A percentile compares a stretch with the other conserved stretches of the same genome.
Evolutionary conservation across 2,888 invertebrate genomes (phyloP).

Genomic region (Noctua pronuba): DNA sequence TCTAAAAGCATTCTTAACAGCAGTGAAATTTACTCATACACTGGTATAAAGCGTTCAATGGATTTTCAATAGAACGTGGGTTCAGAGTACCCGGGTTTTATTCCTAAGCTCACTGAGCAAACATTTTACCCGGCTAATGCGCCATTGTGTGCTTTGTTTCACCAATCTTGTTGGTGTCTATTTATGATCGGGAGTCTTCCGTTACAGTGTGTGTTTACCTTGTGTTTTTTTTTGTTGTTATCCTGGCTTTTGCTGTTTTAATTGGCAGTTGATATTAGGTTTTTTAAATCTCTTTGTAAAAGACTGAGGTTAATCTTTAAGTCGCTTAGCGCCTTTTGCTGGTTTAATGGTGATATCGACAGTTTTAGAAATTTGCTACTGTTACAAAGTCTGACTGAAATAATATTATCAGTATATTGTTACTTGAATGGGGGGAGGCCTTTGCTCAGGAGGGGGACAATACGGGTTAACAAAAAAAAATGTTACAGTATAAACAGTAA

Average conservation of each 20-base stretch:
- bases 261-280: not conserved
- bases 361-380: not conserved
- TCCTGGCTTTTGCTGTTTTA: not conserved
- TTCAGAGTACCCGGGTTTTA: conserved; percentile 47
- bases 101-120: conserved; percentile 54
- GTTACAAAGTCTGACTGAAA: not conserved
- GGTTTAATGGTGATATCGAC: not conserved
- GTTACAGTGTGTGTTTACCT: conserved; percentile 8
- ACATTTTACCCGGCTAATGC: conserved; percentile 62
- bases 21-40: conserved; percentile 49
- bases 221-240: not conserved
- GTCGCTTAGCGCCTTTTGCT: not conserved
- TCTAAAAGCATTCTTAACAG: conserved; percentile 58
- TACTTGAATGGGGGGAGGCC: no score
- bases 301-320: not conserved
- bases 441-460: no score
- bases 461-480: no score
- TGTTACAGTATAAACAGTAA: not conserved
- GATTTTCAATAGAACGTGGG: conserved; percentile 53
- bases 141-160: conserved; percentile 50
- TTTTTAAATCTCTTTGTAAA: not conserved
- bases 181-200: conserved; percentile 43
- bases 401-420: not conserved
- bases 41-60: conserved; percentile 42
- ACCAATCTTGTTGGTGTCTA: conserved; percentile 47